A percentile compares a stretch with the other conserved stretches of the same genome.
phyloP scores from a whole-genome alignment of 2,888 invertebrate genomes.

The Acrobasis repandana region DNA sequence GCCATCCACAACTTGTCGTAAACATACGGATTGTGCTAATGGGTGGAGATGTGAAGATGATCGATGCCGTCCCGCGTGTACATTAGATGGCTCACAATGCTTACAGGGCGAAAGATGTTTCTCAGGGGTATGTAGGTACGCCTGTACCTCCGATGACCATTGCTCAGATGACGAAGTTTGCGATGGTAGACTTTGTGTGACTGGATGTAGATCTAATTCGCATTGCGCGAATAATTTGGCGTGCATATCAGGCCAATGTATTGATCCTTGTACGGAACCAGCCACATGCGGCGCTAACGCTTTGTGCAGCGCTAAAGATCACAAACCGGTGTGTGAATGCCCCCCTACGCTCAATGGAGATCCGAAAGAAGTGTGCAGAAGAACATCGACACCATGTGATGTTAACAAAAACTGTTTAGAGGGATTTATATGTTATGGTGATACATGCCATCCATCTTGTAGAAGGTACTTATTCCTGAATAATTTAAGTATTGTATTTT shows the following conservation, averaged over 20 bases:
- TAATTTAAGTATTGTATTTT: not conserved
- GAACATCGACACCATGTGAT: slow-evolving; percentile 85
- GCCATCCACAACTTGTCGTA: slow-evolving; percentile 88
- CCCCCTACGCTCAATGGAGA: slow-evolving; percentile 88
- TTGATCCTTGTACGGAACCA: slow-evolving; percentile 88
- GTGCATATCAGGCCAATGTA: slow-evolving; percentile 91
- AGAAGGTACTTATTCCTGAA: slow-evolving; percentile 80
- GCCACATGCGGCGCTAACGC: slow-evolving; percentile 94
- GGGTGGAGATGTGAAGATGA: slow-evolving; percentile 89
- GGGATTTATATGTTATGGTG: slow-evolving; percentile 89
- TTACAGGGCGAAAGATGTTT: slow-evolving; percentile 91
- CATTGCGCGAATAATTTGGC: slow-evolving; percentile 88
- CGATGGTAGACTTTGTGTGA: slow-evolving; percentile 89
- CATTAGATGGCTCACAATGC: slow-evolving; percentile 87
- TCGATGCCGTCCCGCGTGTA: slow-evolving; percentile 90
- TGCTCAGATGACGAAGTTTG: slow-evolving; percentile 95
- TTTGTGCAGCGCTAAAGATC: slow-evolving; percentile 86
- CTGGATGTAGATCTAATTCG: slow-evolving; percentile 91
- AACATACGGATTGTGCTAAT: slow-evolving; percentile 88
- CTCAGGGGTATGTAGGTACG: slow-evolving; percentile 90
- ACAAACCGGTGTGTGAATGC: slow-evolving; percentile 89
- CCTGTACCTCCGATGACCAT: slow-evolving; percentile 92
- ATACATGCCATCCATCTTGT: slow-evolving; percentile 90
- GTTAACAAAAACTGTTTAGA: slow-evolving; percentile 86
- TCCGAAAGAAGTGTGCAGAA: slow-evolving; percentile 88